Evolutionary conservation across 2,797 vertebrate species (phyloP), one percentile per base, ranked within the genome.

Genomic region (Myotis vivesi): DNA sequence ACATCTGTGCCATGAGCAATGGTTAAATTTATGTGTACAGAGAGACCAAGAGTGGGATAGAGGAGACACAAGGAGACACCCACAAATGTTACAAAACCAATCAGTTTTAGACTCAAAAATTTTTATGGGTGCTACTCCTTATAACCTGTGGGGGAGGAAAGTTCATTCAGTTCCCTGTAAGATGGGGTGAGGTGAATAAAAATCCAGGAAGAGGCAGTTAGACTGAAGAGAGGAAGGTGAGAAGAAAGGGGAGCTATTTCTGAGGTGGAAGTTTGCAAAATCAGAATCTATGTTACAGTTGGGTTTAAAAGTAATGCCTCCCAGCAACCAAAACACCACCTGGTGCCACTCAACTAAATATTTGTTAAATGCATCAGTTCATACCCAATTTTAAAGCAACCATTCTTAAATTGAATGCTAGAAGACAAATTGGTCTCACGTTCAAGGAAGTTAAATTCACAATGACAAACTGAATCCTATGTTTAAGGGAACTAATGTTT

Each of bases 381-480:
- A 71, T 55, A 76, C 33, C 62, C 81, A 86, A 62, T 89, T 83
- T 86, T 75, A 92, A 95, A 87, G 80, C 53, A 94, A 59, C 57
- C 55, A 81, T 46, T 38, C 83, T 94, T 84, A 93, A 92, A 93
- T 0, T 75, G 89, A 95, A 92, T 33, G 66, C 33, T 17, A 59
- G 11, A 81, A 82, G 41, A 86, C 30, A 95, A 68, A 86, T 6
- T 75, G 68, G 89, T 82, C 13, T n/a, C 23, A 83, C 33, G 5
- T 66, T 79, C 57, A 88, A 83, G 30, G 5, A 93, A 88, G 44
- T 88, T 85, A 87, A 95, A 87, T 49, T 80, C n/a, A 90, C 15
- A 59, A 33, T 23, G 30, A 73, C 22, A 44, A 91, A 84, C 1
- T 84, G 44, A 91, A 87, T 57, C 46, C 15, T 46, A 51, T 49